A percentile compares a stretch with the other conserved stretches of the same genome.
Conservation (phyloP, 1,140 invertebrate genomes). For the Zaprionus davidi region DNA sequence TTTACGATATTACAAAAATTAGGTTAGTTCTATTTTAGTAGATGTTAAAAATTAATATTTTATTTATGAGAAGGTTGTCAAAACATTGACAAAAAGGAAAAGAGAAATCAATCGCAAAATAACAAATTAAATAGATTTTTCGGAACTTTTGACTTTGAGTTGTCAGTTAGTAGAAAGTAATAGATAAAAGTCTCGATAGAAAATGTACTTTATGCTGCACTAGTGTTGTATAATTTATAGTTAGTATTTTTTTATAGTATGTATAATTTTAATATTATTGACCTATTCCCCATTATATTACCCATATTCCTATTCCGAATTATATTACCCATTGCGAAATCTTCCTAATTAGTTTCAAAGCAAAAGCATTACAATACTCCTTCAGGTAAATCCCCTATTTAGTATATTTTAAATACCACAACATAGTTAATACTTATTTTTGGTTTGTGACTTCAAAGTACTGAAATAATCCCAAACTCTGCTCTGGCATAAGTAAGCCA, state of each 20-base stretch:
- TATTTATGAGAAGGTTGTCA: not conserved
- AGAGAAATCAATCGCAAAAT: not conserved
- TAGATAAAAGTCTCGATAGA: too few relatives aligned
- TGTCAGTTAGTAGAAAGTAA: too few relatives aligned
- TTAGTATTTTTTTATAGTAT: too few relatives aligned
- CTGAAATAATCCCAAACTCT: not conserved
- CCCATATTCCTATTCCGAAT: too few relatives aligned
- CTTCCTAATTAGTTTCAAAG: not conserved
- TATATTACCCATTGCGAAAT: too few relatives aligned
- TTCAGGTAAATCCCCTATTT: not conserved
- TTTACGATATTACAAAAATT: not conserved
- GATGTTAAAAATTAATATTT: not conserved
- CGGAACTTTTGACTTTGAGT: too few relatives aligned
- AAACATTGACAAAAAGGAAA: not conserved
- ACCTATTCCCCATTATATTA: too few relatives aligned
- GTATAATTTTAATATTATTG: too few relatives aligned
- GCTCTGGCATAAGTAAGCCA: conserved; percentile 22
- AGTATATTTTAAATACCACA: conserved; percentile 3
- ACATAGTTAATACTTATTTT: not conserved
- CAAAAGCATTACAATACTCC: not conserved
- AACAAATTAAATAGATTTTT: too few relatives aligned
- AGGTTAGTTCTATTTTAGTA: not conserved
- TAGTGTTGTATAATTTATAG: too few relatives aligned
- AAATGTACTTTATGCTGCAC: too few relatives aligned
- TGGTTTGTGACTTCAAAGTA: conserved; percentile 5